Conservation (phyloP, 2,888 invertebrate genomes). For the Tholera decimalis region DNA sequence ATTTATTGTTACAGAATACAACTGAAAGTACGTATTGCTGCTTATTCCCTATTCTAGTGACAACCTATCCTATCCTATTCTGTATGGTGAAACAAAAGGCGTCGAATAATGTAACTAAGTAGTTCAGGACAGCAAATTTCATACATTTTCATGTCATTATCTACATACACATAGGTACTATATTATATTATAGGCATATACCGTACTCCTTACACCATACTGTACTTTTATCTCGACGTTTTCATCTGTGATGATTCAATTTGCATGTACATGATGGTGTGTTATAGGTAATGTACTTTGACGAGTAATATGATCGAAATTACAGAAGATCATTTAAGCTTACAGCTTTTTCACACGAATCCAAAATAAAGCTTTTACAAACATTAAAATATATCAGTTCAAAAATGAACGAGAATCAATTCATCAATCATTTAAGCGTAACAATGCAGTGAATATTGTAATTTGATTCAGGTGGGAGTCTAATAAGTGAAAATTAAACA, state of each 20-base stretch:
- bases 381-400: not conserved
- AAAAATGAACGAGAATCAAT: slow-evolving; percentile 5
- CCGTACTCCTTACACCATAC: no score
- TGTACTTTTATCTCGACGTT: not conserved
- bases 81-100: not conserved
- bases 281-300: no score
- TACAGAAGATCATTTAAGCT: no score
- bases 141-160: not conserved
- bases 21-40: no score
- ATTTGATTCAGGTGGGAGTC: slow-evolving; percentile 31
- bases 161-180: not conserved
- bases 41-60: not conserved
- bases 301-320: no score
- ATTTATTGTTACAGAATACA: no score
- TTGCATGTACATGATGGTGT: no score
- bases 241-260: not conserved
- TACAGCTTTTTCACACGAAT: not conserved
- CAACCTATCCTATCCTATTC: no score
- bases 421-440: slow-evolving; percentile 43
- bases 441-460: slow-evolving; percentile 32
- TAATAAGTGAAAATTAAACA: slow-evolving; percentile 77
- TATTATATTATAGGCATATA: no score
- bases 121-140: not conserved
- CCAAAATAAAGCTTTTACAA: not conserved
- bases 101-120: not conserved